A percentile compares a stretch with the other conserved stretches of the same genome.
Conservation (phyloP, 64 coral and sea anemone species). For the Montipora foliosa region DNA sequence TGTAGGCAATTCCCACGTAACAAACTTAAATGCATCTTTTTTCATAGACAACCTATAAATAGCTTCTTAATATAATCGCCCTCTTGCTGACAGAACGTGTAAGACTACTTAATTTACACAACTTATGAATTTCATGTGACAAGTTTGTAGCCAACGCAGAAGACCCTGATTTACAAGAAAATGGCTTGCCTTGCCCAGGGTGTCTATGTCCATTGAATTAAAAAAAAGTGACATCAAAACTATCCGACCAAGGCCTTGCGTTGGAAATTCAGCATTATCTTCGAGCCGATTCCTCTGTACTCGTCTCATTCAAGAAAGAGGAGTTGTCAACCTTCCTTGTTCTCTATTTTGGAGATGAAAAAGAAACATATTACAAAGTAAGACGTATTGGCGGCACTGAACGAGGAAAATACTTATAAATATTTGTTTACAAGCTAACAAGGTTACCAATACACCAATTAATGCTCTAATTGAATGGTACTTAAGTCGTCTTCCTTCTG, state of each 20-base stretch:
- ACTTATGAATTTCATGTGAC: constrained; percentile 37
- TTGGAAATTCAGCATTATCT: not conserved
- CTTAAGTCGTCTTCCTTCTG: not conserved
- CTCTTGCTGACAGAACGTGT: not conserved
- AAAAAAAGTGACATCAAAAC: constrained; percentile 3
- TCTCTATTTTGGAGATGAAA: not conserved
- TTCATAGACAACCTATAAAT: constrained; percentile 18
- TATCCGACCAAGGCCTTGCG: not conserved
- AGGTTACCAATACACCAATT: not conserved
- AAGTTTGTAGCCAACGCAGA: not conserved
- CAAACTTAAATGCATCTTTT: not conserved
- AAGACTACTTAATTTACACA: constrained; percentile 36
- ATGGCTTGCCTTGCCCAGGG: not conserved
- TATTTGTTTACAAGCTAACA: not conserved
- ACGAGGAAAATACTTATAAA: not conserved
- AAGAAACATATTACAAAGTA: not conserved
- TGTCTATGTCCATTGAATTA: not conserved
- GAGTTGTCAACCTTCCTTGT: not conserved
- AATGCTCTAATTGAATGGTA: not conserved
- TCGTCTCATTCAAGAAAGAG: not conserved
- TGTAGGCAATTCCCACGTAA: not conserved
- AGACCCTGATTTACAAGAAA: not conserved
- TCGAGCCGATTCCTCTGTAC: not conserved
- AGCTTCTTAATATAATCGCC: not conserved
- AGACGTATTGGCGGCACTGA: not conserved